These are phyloP conservation scores for Oasisia sp. DNA, from an alignment of 2,888 invertebrate genomes.

Conservation along the genomic window DNA sequence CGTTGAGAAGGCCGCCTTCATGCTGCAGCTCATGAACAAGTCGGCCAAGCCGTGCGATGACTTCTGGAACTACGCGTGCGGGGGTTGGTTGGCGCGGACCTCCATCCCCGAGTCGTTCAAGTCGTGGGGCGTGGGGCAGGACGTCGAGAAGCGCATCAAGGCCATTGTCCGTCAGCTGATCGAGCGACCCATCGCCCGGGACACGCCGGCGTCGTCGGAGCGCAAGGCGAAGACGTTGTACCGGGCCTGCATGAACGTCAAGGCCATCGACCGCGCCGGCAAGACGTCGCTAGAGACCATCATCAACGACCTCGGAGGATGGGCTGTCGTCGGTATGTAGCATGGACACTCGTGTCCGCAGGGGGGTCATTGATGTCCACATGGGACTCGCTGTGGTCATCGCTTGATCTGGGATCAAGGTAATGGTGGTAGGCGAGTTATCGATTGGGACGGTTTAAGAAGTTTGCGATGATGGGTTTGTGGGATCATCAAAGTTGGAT, in stretches of 20 bases:
- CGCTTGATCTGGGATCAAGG: background rate
- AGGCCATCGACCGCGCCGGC: constrained; percentile 30
- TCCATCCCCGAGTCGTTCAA: constrained; percentile 33
- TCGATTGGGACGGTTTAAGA: background rate
- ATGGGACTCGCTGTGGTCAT: background rate
- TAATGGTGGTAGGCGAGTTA: background rate
- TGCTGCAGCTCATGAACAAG: constrained; percentile 73
- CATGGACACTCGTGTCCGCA: background rate
- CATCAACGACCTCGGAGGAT: constrained; percentile 32
- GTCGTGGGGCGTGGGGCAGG: constrained; percentile 31
- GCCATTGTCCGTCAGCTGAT: background rate
- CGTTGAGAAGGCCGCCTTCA: constrained; percentile 30
- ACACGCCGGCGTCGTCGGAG: constrained; percentile 25
- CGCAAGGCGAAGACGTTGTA: constrained; percentile 32
- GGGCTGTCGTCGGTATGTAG: constrained; percentile 32
- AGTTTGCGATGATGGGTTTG: background rate
- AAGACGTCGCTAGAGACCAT: constrained; percentile 21
- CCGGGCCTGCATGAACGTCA: constrained; percentile 32
- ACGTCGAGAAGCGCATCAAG: background rate
- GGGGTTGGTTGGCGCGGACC: constrained; percentile 35
- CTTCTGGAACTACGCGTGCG: constrained; percentile 85
- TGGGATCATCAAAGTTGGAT: background rate
- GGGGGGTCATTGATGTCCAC: background rate
- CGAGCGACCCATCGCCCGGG: background rate
- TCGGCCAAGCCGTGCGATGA: constrained; percentile 82